These are phyloP conservation scores for Pelobates cultripes DNA, from an alignment of 2,797 vertebrate species.

Conservation along the genomic window DNA sequence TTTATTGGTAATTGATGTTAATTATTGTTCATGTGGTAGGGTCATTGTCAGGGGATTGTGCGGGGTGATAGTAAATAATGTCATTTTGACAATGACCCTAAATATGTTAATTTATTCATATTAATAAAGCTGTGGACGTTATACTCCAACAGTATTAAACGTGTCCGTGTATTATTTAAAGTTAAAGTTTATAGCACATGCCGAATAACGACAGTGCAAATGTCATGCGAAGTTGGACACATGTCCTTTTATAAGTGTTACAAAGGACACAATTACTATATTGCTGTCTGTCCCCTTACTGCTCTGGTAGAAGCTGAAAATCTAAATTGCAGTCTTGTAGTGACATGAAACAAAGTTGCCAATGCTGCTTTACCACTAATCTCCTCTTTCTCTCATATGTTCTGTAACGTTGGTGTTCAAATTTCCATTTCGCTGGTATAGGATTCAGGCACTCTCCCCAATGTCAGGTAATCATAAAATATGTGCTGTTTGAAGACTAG, in stretches of 20 bases:
- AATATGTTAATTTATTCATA: too few relatives aligned
- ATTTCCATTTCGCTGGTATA: conserved; percentile 34
- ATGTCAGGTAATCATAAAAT: conserved; percentile 55
- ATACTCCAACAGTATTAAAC: too few relatives aligned
- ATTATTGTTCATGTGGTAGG: too few relatives aligned
- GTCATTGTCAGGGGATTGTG: too few relatives aligned
- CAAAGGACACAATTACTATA: background rate
- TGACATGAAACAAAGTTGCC: conserved; percentile 3
- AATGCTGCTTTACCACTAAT: conserved; percentile 42
- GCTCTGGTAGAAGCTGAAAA: background rate
- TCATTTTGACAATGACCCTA: too few relatives aligned
- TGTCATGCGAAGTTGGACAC: too few relatives aligned
- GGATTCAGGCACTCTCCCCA: conserved; percentile 37
- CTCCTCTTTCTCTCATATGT: conserved; percentile 36
- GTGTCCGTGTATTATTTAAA: too few relatives aligned
- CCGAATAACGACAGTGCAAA: too few relatives aligned
- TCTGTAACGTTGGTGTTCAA: conserved; percentile 43
- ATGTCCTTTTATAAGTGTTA: background rate
- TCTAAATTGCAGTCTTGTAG: conserved; percentile 7
- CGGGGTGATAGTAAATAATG: too few relatives aligned
- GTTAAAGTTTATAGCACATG: too few relatives aligned
- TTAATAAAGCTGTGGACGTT: too few relatives aligned
- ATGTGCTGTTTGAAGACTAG: conserved; percentile 51
- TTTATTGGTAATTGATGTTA: too few relatives aligned
- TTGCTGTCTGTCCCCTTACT: background rate